Evolutionary conservation across 2,113 vertebrate genomes (phyloP), one percentile per base, ranked within the genome.

Genomic region (Marmota monax): DNA sequence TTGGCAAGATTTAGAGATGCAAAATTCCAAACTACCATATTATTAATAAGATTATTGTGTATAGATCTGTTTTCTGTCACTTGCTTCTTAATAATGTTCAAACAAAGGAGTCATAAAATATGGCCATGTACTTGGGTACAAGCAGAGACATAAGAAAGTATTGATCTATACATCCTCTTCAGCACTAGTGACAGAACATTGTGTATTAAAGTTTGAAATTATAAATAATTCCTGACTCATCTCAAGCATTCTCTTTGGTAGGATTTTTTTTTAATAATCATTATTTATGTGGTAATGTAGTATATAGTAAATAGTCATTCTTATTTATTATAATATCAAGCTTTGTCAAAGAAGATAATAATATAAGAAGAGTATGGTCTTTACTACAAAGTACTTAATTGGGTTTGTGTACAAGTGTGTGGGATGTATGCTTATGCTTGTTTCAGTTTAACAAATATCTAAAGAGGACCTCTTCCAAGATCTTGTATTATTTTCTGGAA

Each of bases 171-270:
- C 0, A 72, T 27, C 45, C 51, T 92, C 37, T 90, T 93, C 88
- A 79, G 45, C 34, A 27, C 32, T n/a, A 58, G 16, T 72, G 56
- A 82, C 78, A 96, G 76, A 92, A 94, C 48, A n/a, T 39, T 86
- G 29, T 88, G 27, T 63, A 63, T 92, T 95, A 92, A 89, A 92
- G 90, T 78, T 94, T 96, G 77, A 96, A 88, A 92, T 85, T 48
- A 82, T 97, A 88, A 95, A 74, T 92, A 93, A 89, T 94, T 93
- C 76, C 74, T 93, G 63, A 94, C 12, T 45, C 29, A 37, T 63
- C 48, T 85, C 73, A 93, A 58, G 11, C 8, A n/a, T 42, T 85
- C 22, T 92, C 61, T 84, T 82, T 17, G 8, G 20, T 65, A n/a
- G 65, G 23, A 23, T 80, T 25, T 69, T 70, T 45, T 96, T 78